Evolutionary conservation across 1,140 invertebrate species (phyloP).

Genomic region (Drosophila repleta): DNA sequence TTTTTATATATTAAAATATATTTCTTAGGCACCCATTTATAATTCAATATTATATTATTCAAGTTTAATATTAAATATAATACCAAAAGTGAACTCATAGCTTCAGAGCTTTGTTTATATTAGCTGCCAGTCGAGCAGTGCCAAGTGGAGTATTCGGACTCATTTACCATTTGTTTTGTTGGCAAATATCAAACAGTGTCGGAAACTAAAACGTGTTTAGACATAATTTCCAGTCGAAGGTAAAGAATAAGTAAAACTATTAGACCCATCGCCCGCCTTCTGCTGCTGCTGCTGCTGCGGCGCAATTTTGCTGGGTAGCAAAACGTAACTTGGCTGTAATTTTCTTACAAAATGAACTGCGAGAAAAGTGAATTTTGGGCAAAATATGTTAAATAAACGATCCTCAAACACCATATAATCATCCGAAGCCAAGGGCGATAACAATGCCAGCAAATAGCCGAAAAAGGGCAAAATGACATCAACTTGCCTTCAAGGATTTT

Average conservation of each 20-base stretch:
- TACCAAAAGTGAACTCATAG: too few species aligned
- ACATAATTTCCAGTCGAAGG: slow-evolving; percentile 72
- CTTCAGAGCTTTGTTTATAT: too few species aligned
- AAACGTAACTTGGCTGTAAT: slow-evolving; percentile 66
- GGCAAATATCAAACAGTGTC: slow-evolving; percentile 1
- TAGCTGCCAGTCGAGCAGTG: too few species aligned
- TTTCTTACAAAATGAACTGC: slow-evolving; percentile 79
- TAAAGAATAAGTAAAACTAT: slow-evolving; percentile 57
- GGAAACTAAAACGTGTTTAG: slow-evolving; percentile 66
- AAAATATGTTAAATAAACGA: slow-evolving; percentile 81
- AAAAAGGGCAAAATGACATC: slow-evolving; percentile 62
- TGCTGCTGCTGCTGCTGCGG: too few species aligned
- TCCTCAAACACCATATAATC: slow-evolving; percentile 34
- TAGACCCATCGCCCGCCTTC: slow-evolving; percentile 26
- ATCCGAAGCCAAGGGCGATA: slow-evolving; percentile 19
- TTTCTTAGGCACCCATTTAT: too few species aligned
- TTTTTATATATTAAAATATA: too few species aligned
- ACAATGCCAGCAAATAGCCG: slow-evolving; percentile 40
- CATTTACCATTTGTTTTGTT: not conserved
- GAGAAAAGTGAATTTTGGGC: slow-evolving; percentile 80
- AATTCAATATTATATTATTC: too few species aligned
- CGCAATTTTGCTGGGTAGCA: slow-evolving; percentile 12
- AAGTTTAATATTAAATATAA: too few species aligned
- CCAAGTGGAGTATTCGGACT: not conserved
- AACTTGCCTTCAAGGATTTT: slow-evolving; percentile 70